Percentiles rank a stretch among this genome's conserved stretches.
These are phyloP conservation scores for Pelagia noctiluca DNA, from an alignment of 30 jellyfish, hydroid and myxozoan genomes.

Conservation along the genomic window DNA sequence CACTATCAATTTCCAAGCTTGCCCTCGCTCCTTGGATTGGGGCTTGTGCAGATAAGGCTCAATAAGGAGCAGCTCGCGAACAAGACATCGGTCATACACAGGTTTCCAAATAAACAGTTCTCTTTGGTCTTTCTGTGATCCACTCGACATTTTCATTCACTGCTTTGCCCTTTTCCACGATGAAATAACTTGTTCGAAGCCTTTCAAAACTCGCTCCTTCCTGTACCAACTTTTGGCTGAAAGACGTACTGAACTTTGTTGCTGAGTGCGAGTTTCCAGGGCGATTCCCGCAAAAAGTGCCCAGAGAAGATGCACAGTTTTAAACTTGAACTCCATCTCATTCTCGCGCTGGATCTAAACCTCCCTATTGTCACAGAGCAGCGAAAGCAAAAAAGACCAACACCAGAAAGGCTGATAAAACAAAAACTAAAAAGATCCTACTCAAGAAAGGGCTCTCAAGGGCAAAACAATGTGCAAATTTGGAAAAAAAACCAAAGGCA, in stretches of 20 bases:
- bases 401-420: no score
- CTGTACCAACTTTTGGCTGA: slow-evolving; percentile 15
- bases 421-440: no score
- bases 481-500: slow-evolving; percentile 20
- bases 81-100: slow-evolving; percentile 36
- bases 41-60: slow-evolving; percentile 69
- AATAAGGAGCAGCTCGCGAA: slow-evolving; percentile 57
- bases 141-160: slow-evolving; percentile 38
- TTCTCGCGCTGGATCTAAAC: slow-evolving; percentile 62
- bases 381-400: no score
- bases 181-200: slow-evolving; percentile 1
- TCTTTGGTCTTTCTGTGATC: slow-evolving; percentile 15
- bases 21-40: slow-evolving; percentile 69
- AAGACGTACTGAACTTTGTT: slow-evolving; percentile 51
- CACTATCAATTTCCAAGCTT: slow-evolving; percentile 54
- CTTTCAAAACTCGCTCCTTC: slow-evolving; percentile 21
- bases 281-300: slow-evolving; percentile 62
- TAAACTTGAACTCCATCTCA: slow-evolving; percentile 47
- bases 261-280: slow-evolving; percentile 61
- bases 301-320: slow-evolving; percentile 60
- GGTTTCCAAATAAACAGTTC: slow-evolving; percentile 66
- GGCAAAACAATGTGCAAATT: no score
- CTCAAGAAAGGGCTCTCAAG: no score
- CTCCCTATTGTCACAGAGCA: slow-evolving; percentile 52
- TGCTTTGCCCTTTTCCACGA: no score